Base-by-base conservation (phyloP, 2,797 vertebrate genomes). In the Pachyuromys duprasi region DNA sequence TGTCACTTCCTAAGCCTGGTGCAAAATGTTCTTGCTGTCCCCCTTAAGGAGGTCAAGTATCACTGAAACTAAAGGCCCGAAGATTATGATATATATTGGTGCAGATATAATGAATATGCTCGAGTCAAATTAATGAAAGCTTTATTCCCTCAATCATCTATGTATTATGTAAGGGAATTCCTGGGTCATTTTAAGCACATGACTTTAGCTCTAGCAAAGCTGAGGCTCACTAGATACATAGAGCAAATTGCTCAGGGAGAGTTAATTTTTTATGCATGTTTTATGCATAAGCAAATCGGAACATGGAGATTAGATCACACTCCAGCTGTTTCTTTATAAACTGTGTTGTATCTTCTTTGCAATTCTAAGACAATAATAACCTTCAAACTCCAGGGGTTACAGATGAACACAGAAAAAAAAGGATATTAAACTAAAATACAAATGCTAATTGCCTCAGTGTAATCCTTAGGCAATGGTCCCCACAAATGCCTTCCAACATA, bases 231-330 rank as follows among this genome's bases (percentile, higher is more conserved):
- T 97, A 96, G 93, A 87, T 96, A 93, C 65, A 96, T 95, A 98
- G 95, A 98, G 95, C 78, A 98, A 97, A 97, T 96, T 97, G 82
- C 97, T 97, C 97, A 98, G 95, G 57, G 91, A 97, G 89, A 90
- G 98, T 98, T 98, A 98, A 98, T 98, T 97, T 97, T 98, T 98
- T 97, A 98, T 98, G 97, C 96, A 97, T 98, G 97, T 97, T 98
- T 98, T 98, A 97, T 98, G 97, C 95, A 97, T 98, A 98, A 98
- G 98, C 96, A 98, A 98, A 98, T 98, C 98, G 97, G 95, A 98
- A 98, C 95, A 97, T 98, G 98, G 96, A 98, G 97, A 98, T 98
- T 97, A 96, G 98, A 97, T 98, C 97, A 98, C 98, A 98, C 96
- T 98, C 98, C 97, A 98, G 98, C 97, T 98, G 98, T 98, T 96